Evolutionary conservation across 2,113 vertebrate genomes (phyloP), one percentile per base, ranked within the genome.

Genomic region (Trochalopteron elliotii): DNA sequence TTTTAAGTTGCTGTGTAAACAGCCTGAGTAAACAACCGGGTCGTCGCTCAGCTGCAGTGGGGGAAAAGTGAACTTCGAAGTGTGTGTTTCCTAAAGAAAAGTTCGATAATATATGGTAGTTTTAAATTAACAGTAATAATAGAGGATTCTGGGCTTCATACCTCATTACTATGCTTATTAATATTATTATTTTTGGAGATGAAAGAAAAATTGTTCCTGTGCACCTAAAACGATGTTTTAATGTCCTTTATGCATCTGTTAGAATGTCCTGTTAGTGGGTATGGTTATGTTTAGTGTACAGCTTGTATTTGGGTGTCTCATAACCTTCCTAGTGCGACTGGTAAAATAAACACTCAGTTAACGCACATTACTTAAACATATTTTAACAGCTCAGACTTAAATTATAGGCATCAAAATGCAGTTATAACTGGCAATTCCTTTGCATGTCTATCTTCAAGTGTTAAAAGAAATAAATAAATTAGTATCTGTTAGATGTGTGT

Each of bases 401-500:
- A 8, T 44, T 72, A 27, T 15, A n/a, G 16, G 23, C 12, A 31
- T 12, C 9, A 69, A 91, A 83, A 68, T 65, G 12, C 21, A 47
- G 30, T 24, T 23, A 4, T 27, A 77, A 18, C 23, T 85, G 50
- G 30, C 49, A 83, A 47, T 50, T 60, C 18, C 6, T 40, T 16
- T 23, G 44, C 2, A 1, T 45, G 2, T 45, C 8, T 65, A 4
- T 40, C 39, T 83, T 70, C 7, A 83, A n/a, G 24, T 33, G 7
- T 47, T 49, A 28, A 39, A 72, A 22, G 1, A 33, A 82, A 49
- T 5, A 27, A 80, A 33, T 9, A 42, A 69, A 14, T 31, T 25
- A 27, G 1, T 39, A 15, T 24, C 9, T 30, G 6, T 68, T 75
- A 40, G 18, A 80, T 0, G 0, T 55, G 0, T 55, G 28, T 19